These are phyloP conservation scores for Agrotis segetum DNA, from an alignment of 2,888 invertebrate genomes.

Conservation along the genomic window DNA sequence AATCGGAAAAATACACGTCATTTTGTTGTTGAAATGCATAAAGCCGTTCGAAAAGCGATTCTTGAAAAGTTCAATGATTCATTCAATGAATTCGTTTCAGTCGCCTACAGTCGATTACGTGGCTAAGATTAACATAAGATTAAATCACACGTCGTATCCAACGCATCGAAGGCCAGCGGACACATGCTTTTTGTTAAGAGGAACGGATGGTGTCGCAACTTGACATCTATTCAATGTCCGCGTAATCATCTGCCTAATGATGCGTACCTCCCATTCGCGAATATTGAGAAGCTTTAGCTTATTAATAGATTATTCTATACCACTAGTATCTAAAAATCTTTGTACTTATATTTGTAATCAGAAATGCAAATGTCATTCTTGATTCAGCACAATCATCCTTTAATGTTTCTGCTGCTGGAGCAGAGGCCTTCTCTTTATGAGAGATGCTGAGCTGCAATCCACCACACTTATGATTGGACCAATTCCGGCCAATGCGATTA, in stretches of 20 bases:
- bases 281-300: constrained; percentile 13
- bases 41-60: constrained; percentile 19
- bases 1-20: constrained; percentile 24
- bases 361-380: neutral
- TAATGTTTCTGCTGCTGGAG: neutral
- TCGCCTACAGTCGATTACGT: constrained; percentile 50
- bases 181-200: constrained; percentile 79
- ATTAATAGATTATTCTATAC: neutral
- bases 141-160: constrained; percentile 72
- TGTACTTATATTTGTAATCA: neutral
- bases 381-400: neutral
- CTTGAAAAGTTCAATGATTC: constrained; percentile 43
- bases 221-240: constrained; percentile 70
- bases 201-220: constrained; percentile 78
- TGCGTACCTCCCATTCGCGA: constrained; percentile 65
- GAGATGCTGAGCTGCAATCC: neutral
- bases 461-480: too few relatives aligned
- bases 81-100: constrained; percentile 51
- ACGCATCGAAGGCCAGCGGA: constrained; percentile 79
- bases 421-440: neutral
- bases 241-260: constrained; percentile 77
- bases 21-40: constrained; percentile 12
- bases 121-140: constrained; percentile 34
- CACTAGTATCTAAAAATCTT: neutral
- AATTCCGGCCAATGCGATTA: too few relatives aligned